Evolutionary conservation across 2,797 vertebrate genomes (phyloP).

Genomic region (Anolis apletophallus): DNA sequence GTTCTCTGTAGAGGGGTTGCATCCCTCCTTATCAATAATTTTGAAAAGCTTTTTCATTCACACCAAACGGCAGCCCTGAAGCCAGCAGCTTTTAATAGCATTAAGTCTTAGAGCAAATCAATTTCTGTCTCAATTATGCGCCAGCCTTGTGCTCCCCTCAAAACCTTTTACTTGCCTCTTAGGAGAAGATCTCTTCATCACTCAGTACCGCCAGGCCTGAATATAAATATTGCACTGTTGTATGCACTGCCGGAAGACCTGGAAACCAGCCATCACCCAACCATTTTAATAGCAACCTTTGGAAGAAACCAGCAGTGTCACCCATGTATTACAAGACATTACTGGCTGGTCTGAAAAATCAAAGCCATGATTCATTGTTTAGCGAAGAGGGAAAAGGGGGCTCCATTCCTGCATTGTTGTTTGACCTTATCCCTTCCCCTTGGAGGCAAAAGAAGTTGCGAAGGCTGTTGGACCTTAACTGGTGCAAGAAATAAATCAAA

Average conservation of each 20-base stretch:
- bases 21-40: constrained; percentile 64
- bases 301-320: constrained; percentile 63
- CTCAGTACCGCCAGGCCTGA: constrained; percentile 44
- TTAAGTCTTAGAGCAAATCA: constrained; percentile 70
- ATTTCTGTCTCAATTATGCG: constrained; percentile 51
- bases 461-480: constrained; percentile 65
- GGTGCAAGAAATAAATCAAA: constrained; percentile 53
- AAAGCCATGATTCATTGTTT: constrained; percentile 64
- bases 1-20: constrained; percentile 51
- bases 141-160: constrained; percentile 44
- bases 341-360: constrained; percentile 58
- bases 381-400: constrained; percentile 64
- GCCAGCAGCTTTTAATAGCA: constrained; percentile 70
- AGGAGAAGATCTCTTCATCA: constrained; percentile 42
- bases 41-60: constrained; percentile 69
- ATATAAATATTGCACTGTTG: constrained; percentile 59
- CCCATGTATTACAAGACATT: constrained; percentile 43
- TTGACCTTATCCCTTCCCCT: constrained; percentile 64
- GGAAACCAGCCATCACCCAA: constrained; percentile 53
- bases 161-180: constrained; percentile 54
- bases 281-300: constrained; percentile 70
- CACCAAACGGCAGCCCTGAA: constrained; percentile 49
- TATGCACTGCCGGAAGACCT: constrained; percentile 45
- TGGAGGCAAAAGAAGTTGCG: constrained; percentile 42
- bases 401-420: constrained; percentile 42